These are phyloP conservation scores for Sorex araneus DNA, from an alignment of 2,113 vertebrate species.

Conservation along the genomic window DNA sequence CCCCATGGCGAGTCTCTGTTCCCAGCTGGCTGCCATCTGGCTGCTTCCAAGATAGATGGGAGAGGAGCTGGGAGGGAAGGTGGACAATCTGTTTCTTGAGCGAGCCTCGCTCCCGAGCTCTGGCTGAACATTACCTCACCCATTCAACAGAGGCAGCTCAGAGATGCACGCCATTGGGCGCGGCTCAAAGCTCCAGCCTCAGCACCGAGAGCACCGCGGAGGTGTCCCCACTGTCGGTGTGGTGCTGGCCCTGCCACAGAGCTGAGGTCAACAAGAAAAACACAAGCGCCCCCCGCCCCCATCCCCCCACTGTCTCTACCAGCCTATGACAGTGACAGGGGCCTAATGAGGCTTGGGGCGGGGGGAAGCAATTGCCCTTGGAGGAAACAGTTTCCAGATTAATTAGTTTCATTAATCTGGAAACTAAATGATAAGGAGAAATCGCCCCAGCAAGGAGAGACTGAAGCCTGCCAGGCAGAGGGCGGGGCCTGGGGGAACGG, in stretches of 20 bases:
- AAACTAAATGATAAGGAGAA: background rate
- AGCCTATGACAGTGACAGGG: background rate
- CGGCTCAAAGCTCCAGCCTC: background rate
- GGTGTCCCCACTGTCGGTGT: background rate
- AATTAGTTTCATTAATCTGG: background rate
- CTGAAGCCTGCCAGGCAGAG: background rate
- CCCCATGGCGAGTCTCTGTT: background rate
- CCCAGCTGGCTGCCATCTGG: background rate
- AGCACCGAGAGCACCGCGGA: background rate
- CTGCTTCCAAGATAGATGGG: background rate
- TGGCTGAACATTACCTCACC: background rate
- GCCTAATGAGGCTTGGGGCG: background rate
- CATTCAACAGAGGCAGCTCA: slow-evolving; percentile 17
- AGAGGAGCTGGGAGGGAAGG: slow-evolving; percentile 14
- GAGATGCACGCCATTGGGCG: background rate
- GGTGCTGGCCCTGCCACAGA: background rate
- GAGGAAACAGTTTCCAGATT: background rate
- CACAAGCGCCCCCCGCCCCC: too few species aligned
- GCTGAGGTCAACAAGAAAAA: background rate
- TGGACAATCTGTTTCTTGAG: slow-evolving; percentile 1
- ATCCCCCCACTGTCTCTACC: too few species aligned
- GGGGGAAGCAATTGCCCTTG: background rate
- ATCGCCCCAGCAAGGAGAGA: background rate
- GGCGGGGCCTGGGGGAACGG: background rate
- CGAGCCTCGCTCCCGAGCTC: background rate